Base-by-base conservation (phyloP, 2,113 vertebrate genomes). In the Eupsittula cactorum region DNA sequence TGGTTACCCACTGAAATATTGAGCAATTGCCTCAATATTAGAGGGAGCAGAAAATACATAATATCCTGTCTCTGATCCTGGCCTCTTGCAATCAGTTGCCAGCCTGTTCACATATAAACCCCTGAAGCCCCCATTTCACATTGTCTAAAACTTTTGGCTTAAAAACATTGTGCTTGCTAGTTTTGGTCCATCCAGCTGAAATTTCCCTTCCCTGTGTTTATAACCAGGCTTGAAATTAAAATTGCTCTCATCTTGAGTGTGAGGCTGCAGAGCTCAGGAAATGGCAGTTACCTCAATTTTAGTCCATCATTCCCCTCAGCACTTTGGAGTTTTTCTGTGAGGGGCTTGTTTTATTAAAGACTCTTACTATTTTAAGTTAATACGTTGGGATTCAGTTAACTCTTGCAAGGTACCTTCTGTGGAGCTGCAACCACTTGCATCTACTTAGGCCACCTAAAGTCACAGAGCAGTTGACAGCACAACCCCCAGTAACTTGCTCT, bases 351-450 rank as follows among this genome's bases (percentile, higher is more conserved):
- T 90, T 87, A 90, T 82, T 92, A 81, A 96, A 83, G 60, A 60
- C 55, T 85, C 90, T 2, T 16, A 53, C 85, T 92, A 31, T 91
- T 90, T 86, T 67, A 87, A 92, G 88, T 84, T 88, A 80, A 86
- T 75, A 92, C 35, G 8, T 9, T 59, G 65, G 67, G 76, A 74
- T 93, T 71, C 84, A 53, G 18, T 81, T 90, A 63, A 37, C 71
- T 82, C 64, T 71, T 68, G 55, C 35, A 59, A 41, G 59, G 46
- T 18, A 29, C 53, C 71, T 90, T 49, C 70, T 77, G 41, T 46
- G 37, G 20, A 90, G 47, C 80, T 86, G 73, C 92, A 74, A 64
- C 59, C 28, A 25, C 53, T 69, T 41, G 31, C 50, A 57, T 21
- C 82, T 85, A 3, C 35, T 25, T 7, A 41, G 74, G 41, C 59